A percentile compares a stretch with the other conserved stretches of the same genome.
These are phyloP conservation scores for Embiotoca jacksoni DNA, from an alignment of 2,113 vertebrate genomes.

Conservation along the genomic window DNA sequence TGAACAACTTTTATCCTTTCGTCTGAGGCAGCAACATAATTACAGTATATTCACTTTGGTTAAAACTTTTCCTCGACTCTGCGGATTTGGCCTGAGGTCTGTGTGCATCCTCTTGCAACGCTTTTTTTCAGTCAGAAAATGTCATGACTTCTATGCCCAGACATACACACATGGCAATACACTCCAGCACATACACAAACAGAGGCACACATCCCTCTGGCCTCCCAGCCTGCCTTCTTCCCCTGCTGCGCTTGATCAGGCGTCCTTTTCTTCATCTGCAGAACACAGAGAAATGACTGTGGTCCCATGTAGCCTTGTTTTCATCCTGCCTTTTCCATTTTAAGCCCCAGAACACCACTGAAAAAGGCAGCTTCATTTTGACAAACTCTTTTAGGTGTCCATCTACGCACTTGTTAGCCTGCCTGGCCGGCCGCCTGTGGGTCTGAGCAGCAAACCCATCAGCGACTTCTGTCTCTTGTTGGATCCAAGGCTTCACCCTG, in stretches of 20 bases:
- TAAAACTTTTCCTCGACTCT: conserved; percentile 51
- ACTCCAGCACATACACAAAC: conserved; percentile 25
- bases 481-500: conserved; percentile 61
- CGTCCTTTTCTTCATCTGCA: conserved; percentile 71
- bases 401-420: conserved; percentile 69
- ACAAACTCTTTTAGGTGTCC: conserved; percentile 76
- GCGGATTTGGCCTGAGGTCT: conserved; percentile 44
- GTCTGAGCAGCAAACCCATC: conserved; percentile 60
- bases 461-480: conserved; percentile 62
- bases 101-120: conserved; percentile 28
- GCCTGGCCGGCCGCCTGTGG: conserved; percentile 48
- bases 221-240: conserved; percentile 57
- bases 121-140: conserved; percentile 39
- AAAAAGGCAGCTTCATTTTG: conserved; percentile 54
- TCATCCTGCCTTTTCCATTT: conserved; percentile 67
- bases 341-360: conserved; percentile 61
- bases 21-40: conserved; percentile 46
- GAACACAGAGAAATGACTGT: conserved; percentile 71
- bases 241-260: conserved; percentile 78
- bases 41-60: conserved; percentile 38
- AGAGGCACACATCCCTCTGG: conserved; percentile 65
- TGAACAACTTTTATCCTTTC: conserved; percentile 35
- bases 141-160: conserved; percentile 37
- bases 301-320: conserved; percentile 68
- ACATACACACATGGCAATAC: not conserved